A percentile compares a stretch with the other conserved stretches of the same genome.
Evolutionary conservation across 2,888 invertebrate genomes (phyloP).

Genomic region (Micoletzkya japonica): DNA sequence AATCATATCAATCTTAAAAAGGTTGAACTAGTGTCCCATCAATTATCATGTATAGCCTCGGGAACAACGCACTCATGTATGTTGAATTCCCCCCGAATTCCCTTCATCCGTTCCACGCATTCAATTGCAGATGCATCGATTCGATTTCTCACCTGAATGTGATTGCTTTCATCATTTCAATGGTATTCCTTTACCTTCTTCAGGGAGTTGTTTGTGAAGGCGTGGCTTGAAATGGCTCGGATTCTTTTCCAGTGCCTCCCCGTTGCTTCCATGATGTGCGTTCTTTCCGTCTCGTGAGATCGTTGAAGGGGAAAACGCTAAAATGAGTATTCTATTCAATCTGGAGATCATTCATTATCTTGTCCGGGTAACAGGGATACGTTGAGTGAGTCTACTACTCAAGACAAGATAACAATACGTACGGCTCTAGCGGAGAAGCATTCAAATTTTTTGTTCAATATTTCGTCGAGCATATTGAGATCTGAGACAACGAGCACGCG

Average conservation of each 20-base stretch:
- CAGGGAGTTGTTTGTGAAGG: slow-evolving; percentile 65
- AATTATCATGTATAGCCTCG: too few species aligned
- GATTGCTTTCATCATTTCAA: background rate
- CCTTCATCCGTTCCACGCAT: too few species aligned
- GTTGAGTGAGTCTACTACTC: background rate
- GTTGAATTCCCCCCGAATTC: background rate
- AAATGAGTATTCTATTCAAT: too few species aligned
- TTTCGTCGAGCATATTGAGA: slow-evolving; percentile 64
- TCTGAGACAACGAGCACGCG: slow-evolving; percentile 65
- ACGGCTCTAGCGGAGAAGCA: slow-evolving; percentile 66
- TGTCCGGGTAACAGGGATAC: too few species aligned
- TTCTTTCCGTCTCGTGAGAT: slow-evolving; percentile 45
- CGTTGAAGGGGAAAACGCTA: slow-evolving; percentile 39
- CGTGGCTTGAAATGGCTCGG: slow-evolving; percentile 67
- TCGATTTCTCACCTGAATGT: slow-evolving; percentile 33
- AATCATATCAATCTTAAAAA: too few species aligned
- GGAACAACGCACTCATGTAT: too few species aligned
- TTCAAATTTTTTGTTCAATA: slow-evolving; percentile 66
- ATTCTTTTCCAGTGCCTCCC: slow-evolving; percentile 70
- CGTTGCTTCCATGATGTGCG: slow-evolving; percentile 65
- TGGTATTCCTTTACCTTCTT: slow-evolving; percentile 30
- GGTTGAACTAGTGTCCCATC: too few species aligned
- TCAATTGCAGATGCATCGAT: too few species aligned
- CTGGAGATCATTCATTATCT: too few species aligned
- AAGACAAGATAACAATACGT: background rate